Conservation (phyloP, 2,888 invertebrate species). For the Lysandra coridon region DNA sequence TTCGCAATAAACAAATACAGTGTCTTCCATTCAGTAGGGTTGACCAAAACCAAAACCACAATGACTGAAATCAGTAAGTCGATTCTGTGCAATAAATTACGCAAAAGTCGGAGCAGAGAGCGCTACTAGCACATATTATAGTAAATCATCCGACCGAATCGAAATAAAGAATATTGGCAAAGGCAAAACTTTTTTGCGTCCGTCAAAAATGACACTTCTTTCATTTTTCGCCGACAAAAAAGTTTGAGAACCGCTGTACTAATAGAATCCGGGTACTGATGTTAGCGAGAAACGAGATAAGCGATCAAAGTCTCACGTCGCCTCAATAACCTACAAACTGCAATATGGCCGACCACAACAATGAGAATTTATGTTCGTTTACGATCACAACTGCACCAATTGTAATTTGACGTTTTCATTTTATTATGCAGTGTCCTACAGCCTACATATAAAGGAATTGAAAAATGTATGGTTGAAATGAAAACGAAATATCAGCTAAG, state of each 20-base stretch:
- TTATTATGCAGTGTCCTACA: not conserved
- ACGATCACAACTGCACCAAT: slow-evolving; percentile 19
- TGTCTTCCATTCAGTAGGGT: not conserved
- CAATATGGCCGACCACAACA: slow-evolving; percentile 45
- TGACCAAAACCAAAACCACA: not conserved
- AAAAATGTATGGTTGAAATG: no score
- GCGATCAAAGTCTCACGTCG: not conserved
- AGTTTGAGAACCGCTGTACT: no score
- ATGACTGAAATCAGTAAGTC: not conserved
- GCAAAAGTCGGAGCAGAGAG: no score
- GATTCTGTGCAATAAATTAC: no score
- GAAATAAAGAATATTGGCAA: no score
- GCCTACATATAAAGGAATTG: no score
- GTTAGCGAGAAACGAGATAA: slow-evolving; percentile 11
- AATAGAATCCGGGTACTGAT: not conserved
- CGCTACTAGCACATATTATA: no score
- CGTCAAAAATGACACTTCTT: no score
- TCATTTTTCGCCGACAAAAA: no score
- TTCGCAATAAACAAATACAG: not conserved
- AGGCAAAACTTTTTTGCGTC: no score
- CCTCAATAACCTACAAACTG: slow-evolving; percentile 15
- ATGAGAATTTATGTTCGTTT: slow-evolving; percentile 58
- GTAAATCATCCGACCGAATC: no score
- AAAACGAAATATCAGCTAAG: no score
- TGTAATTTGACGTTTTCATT: slow-evolving; percentile 17